A percentile compares a stretch with the other conserved stretches of the same genome.
These are phyloP conservation scores for Diorhabda sublineata DNA, from an alignment of 1,140 invertebrate genomes.

Conservation along the genomic window DNA sequence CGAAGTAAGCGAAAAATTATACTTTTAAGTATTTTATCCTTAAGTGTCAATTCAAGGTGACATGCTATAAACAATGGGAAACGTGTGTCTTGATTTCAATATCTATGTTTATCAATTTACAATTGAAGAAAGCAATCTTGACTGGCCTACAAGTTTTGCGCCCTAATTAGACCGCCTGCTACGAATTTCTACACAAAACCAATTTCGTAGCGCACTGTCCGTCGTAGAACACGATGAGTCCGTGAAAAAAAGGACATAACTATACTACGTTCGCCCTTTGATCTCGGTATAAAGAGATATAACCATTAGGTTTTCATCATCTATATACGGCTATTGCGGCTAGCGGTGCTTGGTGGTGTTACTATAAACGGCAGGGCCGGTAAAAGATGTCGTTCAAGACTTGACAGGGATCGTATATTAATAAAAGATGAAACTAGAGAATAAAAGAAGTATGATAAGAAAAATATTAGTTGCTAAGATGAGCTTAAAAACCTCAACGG, in stretches of 20 bases:
- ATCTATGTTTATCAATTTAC: neutral
- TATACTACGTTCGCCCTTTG: constrained; percentile 42
- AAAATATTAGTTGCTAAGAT: too few relatives aligned
- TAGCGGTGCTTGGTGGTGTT: constrained; percentile 14
- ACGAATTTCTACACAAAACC: constrained; percentile 26
- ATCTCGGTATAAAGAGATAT: constrained; percentile 49
- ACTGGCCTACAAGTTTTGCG: constrained; percentile 13
- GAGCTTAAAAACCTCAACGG: too few relatives aligned
- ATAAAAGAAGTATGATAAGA: too few relatives aligned
- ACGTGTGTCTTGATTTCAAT: neutral
- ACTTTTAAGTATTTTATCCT: too few relatives aligned
- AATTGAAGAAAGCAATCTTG: neutral
- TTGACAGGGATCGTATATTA: too few relatives aligned
- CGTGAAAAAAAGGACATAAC: constrained; percentile 43
- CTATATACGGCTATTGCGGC: constrained; percentile 32
- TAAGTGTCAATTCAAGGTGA: too few relatives aligned
- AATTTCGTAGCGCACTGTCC: constrained; percentile 25
- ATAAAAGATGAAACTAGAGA: too few relatives aligned
- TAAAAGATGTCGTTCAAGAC: neutral
- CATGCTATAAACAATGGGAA: too few relatives aligned
- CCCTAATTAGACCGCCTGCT: constrained; percentile 35
- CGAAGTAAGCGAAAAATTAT: too few relatives aligned
- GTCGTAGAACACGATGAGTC: constrained; percentile 41
- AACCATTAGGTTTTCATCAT: constrained; percentile 49
- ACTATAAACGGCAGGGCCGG: constrained; percentile 13